Base-by-base conservation (phyloP, 2,113 vertebrate genomes). In the Cephalopterus ornatus region DNA sequence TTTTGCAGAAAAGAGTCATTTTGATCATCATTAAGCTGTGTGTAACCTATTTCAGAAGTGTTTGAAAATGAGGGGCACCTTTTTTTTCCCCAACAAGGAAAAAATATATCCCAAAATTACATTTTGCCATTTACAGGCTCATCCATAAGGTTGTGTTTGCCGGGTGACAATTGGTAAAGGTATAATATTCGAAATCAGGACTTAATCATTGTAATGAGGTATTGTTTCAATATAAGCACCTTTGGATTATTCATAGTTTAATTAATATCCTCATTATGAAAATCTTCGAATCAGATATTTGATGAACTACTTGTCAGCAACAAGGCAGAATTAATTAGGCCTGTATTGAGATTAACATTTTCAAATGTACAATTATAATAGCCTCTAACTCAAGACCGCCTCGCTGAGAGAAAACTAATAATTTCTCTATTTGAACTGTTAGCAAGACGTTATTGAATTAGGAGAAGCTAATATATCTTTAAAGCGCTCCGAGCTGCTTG, bases 21-120 rank as follows among this genome's bases (percentile, higher is more conserved):
- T 98, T 98, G 97, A 98, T 98, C 98, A 98, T 98, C 98, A 98
- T 98, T 98, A 98, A 98, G 98, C 98, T 98, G 98, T 98, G 98
- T 98, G 98, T 97, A 98, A 98, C 98, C 98, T 98, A 98, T 98
- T 98, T 98, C 98, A 98, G 97, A 98, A 98, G 97, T 97, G 98
- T 97, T 98, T 98, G 98, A 98, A 98, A 98, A 98, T 98, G 98
- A 98, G 98, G 97, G 98, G 97, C 98, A 97, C 96, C 97, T 96
- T 98, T 97, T 97, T 67, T 88, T 67, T 26, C 23, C 63, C 70
- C 96, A 93, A 97, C 95, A 97, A 97, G 94, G 88, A 94, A 96
- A 80, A 98, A 97, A 97, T 89, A 93, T 79, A 89, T 97, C 97
- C 97, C 97, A 97, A 98, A 98, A 98, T 98, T 98, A 94, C 97